These are phyloP conservation scores for Ctenopoma kingsleyae DNA, from an alignment of 2,797 vertebrate genomes.

Conservation along the genomic window DNA sequence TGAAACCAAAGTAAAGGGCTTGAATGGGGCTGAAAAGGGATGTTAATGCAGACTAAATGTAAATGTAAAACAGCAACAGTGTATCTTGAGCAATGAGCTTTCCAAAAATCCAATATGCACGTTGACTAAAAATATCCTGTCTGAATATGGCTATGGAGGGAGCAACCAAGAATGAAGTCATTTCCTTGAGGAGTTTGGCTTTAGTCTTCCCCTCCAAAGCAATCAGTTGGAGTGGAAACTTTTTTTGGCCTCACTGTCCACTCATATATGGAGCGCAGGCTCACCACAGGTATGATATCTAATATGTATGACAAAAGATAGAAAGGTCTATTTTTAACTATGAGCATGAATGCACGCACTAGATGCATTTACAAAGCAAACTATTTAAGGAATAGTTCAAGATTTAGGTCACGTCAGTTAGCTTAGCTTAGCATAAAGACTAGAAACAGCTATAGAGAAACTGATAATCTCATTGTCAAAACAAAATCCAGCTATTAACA, in stretches of 20 bases:
- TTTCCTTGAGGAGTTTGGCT: conserved; percentile 64
- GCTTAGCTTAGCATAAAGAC: not conserved
- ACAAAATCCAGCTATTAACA: too few species aligned
- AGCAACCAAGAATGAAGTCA: conserved; percentile 73
- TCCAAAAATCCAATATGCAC: conserved; percentile 71
- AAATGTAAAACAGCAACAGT: conserved; percentile 61
- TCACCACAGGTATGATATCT: conserved; percentile 53
- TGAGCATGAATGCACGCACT: conserved; percentile 4
- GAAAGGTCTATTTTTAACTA: conserved; percentile 11
- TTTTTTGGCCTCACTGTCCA: conserved; percentile 41
- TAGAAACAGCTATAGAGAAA: too few species aligned
- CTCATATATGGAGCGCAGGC: conserved; percentile 53
- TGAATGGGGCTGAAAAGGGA: conserved; percentile 30
- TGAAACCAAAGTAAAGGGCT: conserved; percentile 12
- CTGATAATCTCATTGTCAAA: too few species aligned
- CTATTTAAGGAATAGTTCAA: not conserved
- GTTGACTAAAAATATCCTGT: conserved; percentile 79
- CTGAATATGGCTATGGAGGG: conserved; percentile 53
- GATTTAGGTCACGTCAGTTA: not conserved
- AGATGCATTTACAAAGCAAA: not conserved
- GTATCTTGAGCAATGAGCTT: conserved; percentile 66
- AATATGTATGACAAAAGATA: conserved; percentile 32
- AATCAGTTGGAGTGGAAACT: conserved; percentile 75
- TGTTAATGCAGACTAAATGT: conserved; percentile 53
- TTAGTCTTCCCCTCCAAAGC: conserved; percentile 63